A percentile compares a stretch with the other conserved stretches of the same genome.
Conservation (phyloP, 2,888 invertebrate genomes). For the Troides oblongomaculatus region DNA sequence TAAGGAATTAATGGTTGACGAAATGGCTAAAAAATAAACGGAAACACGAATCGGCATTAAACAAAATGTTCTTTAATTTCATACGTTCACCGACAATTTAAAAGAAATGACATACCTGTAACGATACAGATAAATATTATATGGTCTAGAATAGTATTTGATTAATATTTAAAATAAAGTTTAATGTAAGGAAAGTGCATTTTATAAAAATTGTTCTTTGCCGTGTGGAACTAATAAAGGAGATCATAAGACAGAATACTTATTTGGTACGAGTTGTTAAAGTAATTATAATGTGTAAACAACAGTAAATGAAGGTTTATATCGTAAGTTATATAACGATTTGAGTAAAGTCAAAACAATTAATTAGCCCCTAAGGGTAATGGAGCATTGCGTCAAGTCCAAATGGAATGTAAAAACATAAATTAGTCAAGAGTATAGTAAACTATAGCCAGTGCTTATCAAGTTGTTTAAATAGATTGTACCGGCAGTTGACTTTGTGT, state of each 20-base stretch:
- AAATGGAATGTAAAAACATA: not conserved
- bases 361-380: not conserved
- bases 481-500: not conserved
- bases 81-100: not conserved
- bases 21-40: not conserved
- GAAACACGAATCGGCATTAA: not conserved
- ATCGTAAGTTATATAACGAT: not conserved
- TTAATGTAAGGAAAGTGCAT: no score
- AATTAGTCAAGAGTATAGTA: not conserved
- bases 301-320: not conserved
- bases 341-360: not conserved
- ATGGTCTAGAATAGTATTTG: no score
- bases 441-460: not conserved
- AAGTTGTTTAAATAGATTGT: not conserved
- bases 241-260: no score
- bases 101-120: no score
- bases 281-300: not conserved
- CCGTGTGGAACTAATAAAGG: no score
- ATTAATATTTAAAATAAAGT: no score
- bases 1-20: not conserved
- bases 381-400: not conserved
- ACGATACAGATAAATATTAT: no score
- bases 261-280: no score
- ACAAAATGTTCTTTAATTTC: not conserved
- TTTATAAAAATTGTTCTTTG: no score